Percentiles rank a stretch among this genome's conserved stretches.
Conservation (phyloP, 2,113 vertebrate species). For the Gymnorhina tibicen region DNA sequence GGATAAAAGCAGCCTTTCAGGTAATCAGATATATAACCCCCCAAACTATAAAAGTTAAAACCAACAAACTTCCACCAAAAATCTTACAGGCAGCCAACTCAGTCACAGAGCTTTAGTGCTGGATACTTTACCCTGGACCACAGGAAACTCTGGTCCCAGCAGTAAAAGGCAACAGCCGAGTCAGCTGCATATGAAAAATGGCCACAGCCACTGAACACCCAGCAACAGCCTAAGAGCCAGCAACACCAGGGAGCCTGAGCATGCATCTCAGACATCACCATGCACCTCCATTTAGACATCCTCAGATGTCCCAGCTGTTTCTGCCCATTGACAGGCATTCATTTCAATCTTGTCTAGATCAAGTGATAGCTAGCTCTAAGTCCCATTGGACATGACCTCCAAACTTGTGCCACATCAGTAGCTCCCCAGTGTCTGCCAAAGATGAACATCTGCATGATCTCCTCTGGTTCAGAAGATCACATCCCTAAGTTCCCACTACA, state of each 20-base stretch:
- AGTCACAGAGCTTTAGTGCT: neutral
- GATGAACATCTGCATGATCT: neutral
- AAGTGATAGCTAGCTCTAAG: neutral
- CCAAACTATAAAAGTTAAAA: neutral
- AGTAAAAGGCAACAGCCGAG: neutral
- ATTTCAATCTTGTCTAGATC: neutral
- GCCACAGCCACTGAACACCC: neutral
- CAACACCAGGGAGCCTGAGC: neutral
- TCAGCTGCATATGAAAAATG: neutral
- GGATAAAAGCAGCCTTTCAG: neutral
- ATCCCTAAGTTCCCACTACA: neutral
- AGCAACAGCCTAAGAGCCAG: neutral
- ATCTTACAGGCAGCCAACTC: neutral
- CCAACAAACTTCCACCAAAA: neutral
- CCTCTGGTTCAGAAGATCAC: neutral
- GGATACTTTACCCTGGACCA: neutral
- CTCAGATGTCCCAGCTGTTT: neutral
- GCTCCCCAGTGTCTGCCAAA: neutral
- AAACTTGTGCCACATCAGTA: neutral
- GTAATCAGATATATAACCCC: neutral
- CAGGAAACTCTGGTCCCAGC: neutral
- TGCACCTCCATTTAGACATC: neutral
- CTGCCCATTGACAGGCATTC: neutral
- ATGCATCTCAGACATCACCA: neutral
- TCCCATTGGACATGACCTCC: neutral